Percentiles rank a stretch among this genome's conserved stretches.
These are phyloP conservation scores for Limenitis camilla DNA, from an alignment of 2,888 invertebrate genomes.

Conservation along the genomic window DNA sequence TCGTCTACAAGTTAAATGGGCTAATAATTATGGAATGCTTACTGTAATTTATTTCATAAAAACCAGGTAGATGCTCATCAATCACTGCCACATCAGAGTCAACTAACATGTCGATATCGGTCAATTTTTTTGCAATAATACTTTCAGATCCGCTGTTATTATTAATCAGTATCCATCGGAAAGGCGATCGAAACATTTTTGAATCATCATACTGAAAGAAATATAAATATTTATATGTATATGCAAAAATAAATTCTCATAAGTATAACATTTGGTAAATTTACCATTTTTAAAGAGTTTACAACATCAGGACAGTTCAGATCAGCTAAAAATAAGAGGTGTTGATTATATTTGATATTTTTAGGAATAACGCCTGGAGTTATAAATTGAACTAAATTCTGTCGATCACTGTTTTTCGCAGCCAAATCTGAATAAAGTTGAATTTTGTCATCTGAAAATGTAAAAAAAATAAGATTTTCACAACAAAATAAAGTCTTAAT, in stretches of 20 bases:
- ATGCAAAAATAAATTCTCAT: neutral
- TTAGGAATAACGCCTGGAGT: conserved; percentile 29
- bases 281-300: conserved; percentile 71
- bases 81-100: conserved; percentile 49
- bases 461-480: conserved; percentile 11
- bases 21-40: conserved; percentile 26
- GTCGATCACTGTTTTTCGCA: conserved; percentile 30
- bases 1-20: too few species aligned
- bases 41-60: conserved; percentile 42
- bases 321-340: conserved; percentile 47
- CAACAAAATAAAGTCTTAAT: neutral
- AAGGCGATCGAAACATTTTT: conserved; percentile 46
- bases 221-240: neutral
- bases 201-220: conserved; percentile 34
- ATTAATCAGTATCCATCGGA: conserved; percentile 52
- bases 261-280: conserved; percentile 48
- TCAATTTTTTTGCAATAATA: conserved; percentile 27
- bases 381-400: conserved; percentile 38
- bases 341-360: conserved; percentile 38
- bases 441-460: conserved; percentile 41
- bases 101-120: conserved; percentile 38
- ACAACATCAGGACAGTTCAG: conserved; percentile 41
- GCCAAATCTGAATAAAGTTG: conserved; percentile 37
- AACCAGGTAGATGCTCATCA: conserved; percentile 21
- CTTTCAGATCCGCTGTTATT: conserved; percentile 14